A percentile compares a stretch with the other conserved stretches of the same genome.
phyloP scores from a whole-genome alignment of 2,888 invertebrate genomes.

The Protophormia terraenovae region DNA sequence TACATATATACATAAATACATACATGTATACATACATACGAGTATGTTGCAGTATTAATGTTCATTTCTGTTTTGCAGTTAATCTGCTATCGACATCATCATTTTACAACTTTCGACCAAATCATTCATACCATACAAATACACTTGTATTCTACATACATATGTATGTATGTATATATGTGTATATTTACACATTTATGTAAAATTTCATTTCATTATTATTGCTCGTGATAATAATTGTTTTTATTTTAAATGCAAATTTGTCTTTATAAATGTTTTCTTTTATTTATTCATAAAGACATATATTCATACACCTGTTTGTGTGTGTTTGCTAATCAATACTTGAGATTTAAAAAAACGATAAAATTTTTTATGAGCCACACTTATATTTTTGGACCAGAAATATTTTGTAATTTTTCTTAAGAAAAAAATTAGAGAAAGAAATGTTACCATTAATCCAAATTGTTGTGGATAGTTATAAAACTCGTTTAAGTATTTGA shows the following conservation, averaged over 20 bases:
- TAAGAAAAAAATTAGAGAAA: background rate
- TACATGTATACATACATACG: too few species aligned
- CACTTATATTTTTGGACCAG: background rate
- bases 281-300: background rate
- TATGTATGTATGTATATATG: background rate
- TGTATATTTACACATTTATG: background rate
- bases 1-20: too few species aligned
- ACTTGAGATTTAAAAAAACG: background rate
- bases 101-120: conserved; percentile 3
- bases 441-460: background rate
- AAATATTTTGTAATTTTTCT: conserved; percentile 15
- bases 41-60: background rate
- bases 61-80: background rate
- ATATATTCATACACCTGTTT: background rate
- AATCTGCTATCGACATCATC: conserved; percentile 5
- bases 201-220: background rate
- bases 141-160: background rate
- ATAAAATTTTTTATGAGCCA: background rate
- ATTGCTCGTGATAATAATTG: background rate
- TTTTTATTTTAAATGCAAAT: conserved; percentile 17
- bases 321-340: background rate
- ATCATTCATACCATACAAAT: background rate
- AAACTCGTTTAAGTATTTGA: background rate
- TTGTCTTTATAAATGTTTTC: background rate
- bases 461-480: background rate